Percentiles rank a stretch among this genome's conserved stretches.
Evolutionary conservation across 2,113 vertebrate genomes (phyloP).

Genomic region (Psilopsiagon aymara): DNA sequence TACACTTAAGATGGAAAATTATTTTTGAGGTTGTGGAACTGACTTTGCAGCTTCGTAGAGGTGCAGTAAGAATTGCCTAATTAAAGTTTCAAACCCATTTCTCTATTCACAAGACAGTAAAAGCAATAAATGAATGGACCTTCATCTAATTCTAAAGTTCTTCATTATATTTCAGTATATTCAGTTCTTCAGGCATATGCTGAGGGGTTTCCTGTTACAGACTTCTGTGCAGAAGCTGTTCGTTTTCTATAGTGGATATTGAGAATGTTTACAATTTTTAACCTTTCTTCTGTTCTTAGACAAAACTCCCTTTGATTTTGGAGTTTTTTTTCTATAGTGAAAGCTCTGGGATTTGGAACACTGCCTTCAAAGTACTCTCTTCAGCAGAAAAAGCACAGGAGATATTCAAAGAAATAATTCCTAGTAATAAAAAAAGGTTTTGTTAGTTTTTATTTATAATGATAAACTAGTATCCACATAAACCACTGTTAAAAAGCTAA

Average conservation of each 20-base stretch:
- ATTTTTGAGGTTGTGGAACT: background rate
- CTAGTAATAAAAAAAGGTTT: background rate
- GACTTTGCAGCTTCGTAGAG: background rate
- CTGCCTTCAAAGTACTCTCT: background rate
- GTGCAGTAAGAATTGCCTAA: background rate
- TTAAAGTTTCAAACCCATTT: background rate
- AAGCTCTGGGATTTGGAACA: slow-evolving; percentile 14
- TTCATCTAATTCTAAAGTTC: background rate
- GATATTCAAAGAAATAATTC: slow-evolving; percentile 5
- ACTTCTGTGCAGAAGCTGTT: background rate
- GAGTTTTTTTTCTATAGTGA: background rate
- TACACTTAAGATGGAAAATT: background rate
- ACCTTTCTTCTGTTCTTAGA: background rate
- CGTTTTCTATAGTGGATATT: background rate
- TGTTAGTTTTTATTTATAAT: slow-evolving; percentile 11
- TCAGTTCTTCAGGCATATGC: background rate
- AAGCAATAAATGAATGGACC: background rate
- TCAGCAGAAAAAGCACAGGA: background rate
- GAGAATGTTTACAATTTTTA: background rate
- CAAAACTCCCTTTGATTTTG: slow-evolving; percentile 9
- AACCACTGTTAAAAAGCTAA: background rate
- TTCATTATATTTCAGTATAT: background rate
- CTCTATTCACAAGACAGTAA: background rate
- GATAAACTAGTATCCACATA: background rate
- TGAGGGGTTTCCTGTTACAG: background rate